Conservation (phyloP, 2,797 vertebrate species). For the Hapalemur alaotrensis region DNA sequence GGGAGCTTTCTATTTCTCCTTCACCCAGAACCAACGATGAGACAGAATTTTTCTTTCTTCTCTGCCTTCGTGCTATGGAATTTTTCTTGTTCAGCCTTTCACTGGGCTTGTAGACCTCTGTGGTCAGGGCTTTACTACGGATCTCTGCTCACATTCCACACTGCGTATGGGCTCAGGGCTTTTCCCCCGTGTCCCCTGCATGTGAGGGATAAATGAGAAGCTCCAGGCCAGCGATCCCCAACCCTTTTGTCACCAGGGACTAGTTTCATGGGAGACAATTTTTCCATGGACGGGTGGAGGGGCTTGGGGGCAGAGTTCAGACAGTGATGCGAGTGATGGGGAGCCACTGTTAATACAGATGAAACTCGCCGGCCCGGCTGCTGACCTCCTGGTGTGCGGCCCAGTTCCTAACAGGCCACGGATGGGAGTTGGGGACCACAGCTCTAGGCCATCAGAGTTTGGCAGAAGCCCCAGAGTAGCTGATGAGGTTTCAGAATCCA, state of each 20-base stretch:
- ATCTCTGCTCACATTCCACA: neutral
- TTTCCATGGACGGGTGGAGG: no score
- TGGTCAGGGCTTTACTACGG: neutral
- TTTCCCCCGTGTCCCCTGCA: neutral
- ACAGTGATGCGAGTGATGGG: no score
- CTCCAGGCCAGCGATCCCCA: no score
- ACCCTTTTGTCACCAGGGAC: no score
- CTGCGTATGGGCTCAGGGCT: neutral
- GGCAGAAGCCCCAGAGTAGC: neutral
- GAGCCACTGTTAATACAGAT: no score
- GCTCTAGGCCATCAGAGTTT: neutral
- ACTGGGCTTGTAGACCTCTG: neutral
- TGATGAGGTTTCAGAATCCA: neutral
- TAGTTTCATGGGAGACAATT: no score
- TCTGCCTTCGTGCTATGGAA: neutral
- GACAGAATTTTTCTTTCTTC: neutral
- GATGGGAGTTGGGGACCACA: no score
- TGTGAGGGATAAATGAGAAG: neutral
- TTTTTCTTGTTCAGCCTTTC: neutral
- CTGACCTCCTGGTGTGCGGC: no score
- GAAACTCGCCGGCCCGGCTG: accelerated
- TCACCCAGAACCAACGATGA: neutral
- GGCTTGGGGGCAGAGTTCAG: no score
- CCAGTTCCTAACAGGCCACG: no score
- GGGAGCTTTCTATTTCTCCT: neutral